These are phyloP conservation scores for Periplaneta americana DNA, from an alignment of 1,140 invertebrate genomes.

Conservation along the genomic window DNA sequence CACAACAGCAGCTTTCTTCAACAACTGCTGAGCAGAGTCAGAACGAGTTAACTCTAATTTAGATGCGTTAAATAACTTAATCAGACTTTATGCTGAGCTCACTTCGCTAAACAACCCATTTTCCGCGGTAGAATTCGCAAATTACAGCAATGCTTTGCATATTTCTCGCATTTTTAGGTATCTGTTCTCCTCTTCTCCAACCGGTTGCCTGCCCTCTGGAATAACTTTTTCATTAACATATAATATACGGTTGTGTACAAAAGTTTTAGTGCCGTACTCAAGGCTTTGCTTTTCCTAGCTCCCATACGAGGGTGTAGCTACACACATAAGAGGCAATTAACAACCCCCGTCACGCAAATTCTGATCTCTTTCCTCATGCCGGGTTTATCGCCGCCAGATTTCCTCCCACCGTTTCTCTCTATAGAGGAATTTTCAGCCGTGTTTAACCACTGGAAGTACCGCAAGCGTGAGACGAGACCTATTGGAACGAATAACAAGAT, in stretches of 20 bases:
- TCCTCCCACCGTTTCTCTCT: too few relatives aligned
- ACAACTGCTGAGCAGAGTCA: too few relatives aligned
- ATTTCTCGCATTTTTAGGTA: background rate
- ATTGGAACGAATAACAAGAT: too few relatives aligned
- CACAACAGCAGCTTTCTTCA: too few relatives aligned
- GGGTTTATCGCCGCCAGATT: background rate
- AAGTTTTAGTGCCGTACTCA: background rate
- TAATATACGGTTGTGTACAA: background rate
- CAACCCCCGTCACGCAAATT: background rate
- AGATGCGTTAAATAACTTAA: background rate
- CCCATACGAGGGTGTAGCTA: background rate
- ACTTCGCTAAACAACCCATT: background rate
- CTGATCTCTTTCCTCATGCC: background rate
- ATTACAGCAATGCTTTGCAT: background rate
- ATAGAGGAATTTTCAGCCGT: background rate
- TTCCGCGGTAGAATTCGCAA: background rate
- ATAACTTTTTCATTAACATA: background rate
- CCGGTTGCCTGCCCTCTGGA: background rate
- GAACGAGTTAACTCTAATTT: too few relatives aligned
- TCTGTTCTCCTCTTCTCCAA: background rate
- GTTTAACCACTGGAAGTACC: background rate
- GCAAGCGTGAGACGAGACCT: background rate
- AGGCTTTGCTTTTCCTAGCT: background rate
- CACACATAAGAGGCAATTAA: background rate
- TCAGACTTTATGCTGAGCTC: background rate